Evolutionary conservation across 2,113 vertebrate species (phyloP), one percentile per base, ranked within the genome.

Genomic region (Sturnira hondurensis): DNA sequence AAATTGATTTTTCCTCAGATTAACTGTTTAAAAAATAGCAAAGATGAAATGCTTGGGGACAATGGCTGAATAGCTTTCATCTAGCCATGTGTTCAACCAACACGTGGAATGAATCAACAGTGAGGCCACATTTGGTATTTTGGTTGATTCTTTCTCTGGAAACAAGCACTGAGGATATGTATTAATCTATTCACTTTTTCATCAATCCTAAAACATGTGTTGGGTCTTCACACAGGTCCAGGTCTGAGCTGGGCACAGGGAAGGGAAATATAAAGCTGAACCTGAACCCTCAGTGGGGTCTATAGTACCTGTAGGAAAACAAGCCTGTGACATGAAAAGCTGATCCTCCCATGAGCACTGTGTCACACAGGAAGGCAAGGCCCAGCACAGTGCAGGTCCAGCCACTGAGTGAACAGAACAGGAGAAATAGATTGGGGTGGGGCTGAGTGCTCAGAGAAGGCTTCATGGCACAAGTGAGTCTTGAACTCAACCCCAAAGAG

Each of bases 371-470:
- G 10, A 4, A 45, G 36, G 43, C 36, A 5, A 20, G 28, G 14
- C 26, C 19, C 19, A 7, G n/a, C 3, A 2, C 33, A 12, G 26
- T 0, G n/a, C 1, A 20, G 6, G 63, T 1, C 0, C 3, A 5
- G 13, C 11, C 19, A 7, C 4, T 14, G 14, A 50, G 22, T 36
- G 26, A 9, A 10, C 5, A 3, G 71, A 2, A 2, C 19, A 12
- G 63, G 47, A 50, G 19, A 65, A 16, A 61, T 22, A 3, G 1
- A 1, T 11, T 3, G 2, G 43, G 56, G 9, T 38, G 56, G n/a
- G 36, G 22, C n/a, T 38, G 38, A 47, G 24, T 1, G 12, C 5
- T 54, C 11, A 13, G 11, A 5, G 17, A 47, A 7, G 50, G 87
- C 17, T 28, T 22, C 28, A 5, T 4, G 5, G 16, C 20, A 20